A percentile compares a stretch with the other conserved stretches of the same genome.
Evolutionary conservation across 2,888 invertebrate genomes (phyloP).

Genomic region (Formica aserva): DNA sequence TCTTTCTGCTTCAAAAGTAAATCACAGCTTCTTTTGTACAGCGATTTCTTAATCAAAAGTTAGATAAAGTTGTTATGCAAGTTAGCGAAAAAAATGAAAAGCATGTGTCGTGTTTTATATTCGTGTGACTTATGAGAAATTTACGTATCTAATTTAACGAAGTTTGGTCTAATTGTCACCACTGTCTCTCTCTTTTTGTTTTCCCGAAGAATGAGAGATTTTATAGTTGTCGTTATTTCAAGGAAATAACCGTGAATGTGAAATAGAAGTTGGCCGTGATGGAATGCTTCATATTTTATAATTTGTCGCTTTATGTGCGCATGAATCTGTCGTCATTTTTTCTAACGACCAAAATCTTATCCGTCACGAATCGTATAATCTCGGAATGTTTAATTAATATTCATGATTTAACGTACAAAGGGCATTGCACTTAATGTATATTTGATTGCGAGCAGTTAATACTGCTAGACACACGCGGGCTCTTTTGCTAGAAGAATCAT

Average conservation of each 20-base stretch:
- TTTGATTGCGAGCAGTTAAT: constrained; percentile 68
- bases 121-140: constrained; percentile 54
- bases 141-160: constrained; percentile 58
- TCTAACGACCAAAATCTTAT: constrained; percentile 66
- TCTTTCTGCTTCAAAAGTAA: constrained; percentile 16
- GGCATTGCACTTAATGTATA: constrained; percentile 70
- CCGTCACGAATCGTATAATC: constrained; percentile 59
- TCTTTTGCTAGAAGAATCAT: constrained; percentile 54
- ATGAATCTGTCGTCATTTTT: constrained; percentile 58
- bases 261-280: constrained; percentile 57
- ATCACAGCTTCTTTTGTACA: neutral
- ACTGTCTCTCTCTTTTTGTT: neutral
- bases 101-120: constrained; percentile 53
- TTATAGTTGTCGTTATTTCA: constrained; percentile 52
- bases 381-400: constrained; percentile 73
- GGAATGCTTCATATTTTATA: constrained; percentile 59
- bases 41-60: constrained; percentile 10
- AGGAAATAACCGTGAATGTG: constrained; percentile 56
- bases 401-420: constrained; percentile 75
- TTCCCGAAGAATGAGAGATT: constrained; percentile 30
- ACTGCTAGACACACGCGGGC: constrained; percentile 43
- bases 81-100: constrained; percentile 31
- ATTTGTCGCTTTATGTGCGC: constrained; percentile 50
- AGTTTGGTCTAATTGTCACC: constrained; percentile 59
- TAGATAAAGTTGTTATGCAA: constrained; percentile 6